phyloP scores from a whole-genome alignment of 2,888 invertebrate species.

The Nyleta sp. region DNA sequence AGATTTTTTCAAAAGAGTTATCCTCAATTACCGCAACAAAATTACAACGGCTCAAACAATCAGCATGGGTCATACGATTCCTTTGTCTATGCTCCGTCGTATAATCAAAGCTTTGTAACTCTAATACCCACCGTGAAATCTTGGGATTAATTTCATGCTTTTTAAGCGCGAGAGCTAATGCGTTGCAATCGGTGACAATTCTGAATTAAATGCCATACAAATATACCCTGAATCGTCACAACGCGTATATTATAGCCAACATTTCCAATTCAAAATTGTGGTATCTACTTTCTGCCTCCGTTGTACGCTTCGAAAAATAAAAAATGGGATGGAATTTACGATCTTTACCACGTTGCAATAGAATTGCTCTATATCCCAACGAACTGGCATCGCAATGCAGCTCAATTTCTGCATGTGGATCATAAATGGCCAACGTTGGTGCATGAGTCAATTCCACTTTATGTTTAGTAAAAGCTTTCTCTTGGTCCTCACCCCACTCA shows the following conservation, averaged over 20 bases:
- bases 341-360: conserved; percentile 8
- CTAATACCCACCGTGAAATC: conserved; percentile 15
- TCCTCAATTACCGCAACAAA: conserved; percentile 11
- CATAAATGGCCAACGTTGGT: conserved; percentile 10
- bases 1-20: conserved; percentile 24
- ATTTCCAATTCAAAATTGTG: conserved; percentile 27
- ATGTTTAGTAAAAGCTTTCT: background rate
- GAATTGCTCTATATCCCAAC: conserved; percentile 16
- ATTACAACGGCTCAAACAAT: conserved; percentile 17
- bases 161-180: conserved; percentile 20
- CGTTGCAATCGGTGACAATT: conserved; percentile 20
- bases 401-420: conserved; percentile 15
- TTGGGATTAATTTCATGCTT: conserved; percentile 17
- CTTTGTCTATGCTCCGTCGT: conserved; percentile 13
- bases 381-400: conserved; percentile 21
- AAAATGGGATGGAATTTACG: conserved; percentile 17
- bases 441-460: conserved; percentile 4
- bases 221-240: background rate
- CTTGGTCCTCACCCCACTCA: background rate
- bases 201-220: conserved; percentile 11
- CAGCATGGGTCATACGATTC: conserved; percentile 7
- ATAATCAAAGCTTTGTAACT: conserved; percentile 21
- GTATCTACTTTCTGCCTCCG: conserved; percentile 6
- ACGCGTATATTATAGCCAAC: conserved; percentile 13
- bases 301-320: conserved; percentile 19